Conservation (phyloP, 2,113 vertebrate genomes). For the Pituophis catenifer region DNA sequence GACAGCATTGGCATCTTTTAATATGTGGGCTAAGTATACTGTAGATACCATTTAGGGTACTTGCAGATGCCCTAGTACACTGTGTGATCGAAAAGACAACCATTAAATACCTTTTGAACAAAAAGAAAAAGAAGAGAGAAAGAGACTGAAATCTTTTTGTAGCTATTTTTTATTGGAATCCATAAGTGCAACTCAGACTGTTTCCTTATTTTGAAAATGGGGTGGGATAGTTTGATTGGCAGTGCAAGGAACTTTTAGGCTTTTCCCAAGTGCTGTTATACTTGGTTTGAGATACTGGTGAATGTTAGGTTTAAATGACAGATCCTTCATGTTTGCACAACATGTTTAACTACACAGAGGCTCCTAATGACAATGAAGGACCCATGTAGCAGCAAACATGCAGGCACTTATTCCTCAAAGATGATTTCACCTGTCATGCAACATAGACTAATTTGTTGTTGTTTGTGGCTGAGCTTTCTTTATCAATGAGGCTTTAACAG, state of each 20-base stretch:
- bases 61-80: not conserved
- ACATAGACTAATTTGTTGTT: not conserved
- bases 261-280: not conserved
- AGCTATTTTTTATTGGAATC: not conserved
- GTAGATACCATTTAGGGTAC: not conserved
- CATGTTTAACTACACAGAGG: not conserved
- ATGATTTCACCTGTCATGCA: not conserved
- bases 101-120: not conserved
- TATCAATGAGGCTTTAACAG: not conserved
- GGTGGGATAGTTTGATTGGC: not conserved
- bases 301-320: not conserved
- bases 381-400: not conserved
- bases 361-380: not conserved
- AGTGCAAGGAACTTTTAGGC: not conserved
- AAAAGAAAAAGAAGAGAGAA: not conserved
- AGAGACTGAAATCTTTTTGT: not conserved
- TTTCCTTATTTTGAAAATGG: not conserved
- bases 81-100: not conserved
- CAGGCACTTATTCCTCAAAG: not conserved
- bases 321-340: not conserved
- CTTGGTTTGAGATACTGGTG: not conserved
- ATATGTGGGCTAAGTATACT: not conserved
- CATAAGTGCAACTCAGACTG: not conserved
- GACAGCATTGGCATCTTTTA: not conserved
- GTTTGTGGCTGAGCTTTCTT: not conserved